These are phyloP conservation scores for Dynastes maya DNA, from an alignment of 2,888 invertebrate species.

Conservation along the genomic window DNA sequence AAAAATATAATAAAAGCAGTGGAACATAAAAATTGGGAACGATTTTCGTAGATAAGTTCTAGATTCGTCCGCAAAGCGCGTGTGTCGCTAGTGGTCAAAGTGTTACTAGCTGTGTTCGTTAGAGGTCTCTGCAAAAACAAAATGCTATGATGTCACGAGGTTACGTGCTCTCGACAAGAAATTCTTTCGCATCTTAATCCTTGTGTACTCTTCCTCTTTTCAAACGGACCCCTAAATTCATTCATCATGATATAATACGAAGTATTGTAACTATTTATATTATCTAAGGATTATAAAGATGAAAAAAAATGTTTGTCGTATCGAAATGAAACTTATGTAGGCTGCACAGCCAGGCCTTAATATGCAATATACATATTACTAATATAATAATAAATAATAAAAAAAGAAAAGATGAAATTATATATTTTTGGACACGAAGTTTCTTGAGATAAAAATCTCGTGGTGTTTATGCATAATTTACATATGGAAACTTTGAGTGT, in stretches of 20 bases:
- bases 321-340: conserved; percentile 46
- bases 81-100: conserved; percentile 68
- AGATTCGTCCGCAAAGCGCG: conserved; percentile 69
- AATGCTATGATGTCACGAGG: conserved; percentile 57
- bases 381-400: neutral
- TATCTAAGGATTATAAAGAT: conserved; percentile 31
- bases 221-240: conserved; percentile 2
- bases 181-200: neutral
- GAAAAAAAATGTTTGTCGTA: conserved; percentile 24
- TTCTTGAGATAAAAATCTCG: conserved; percentile 41
- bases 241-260: neutral
- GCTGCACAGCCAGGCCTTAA: conserved; percentile 62
- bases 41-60: conserved; percentile 68
- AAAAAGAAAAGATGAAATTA: conserved; percentile 46
- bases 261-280: conserved; percentile 28
- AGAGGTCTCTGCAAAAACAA: conserved; percentile 65
- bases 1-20: conserved; percentile 57
- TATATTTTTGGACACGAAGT: conserved; percentile 57
- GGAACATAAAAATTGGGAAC: conserved; percentile 65
- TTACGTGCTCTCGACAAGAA: conserved; percentile 54
- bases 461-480: conserved; percentile 37
- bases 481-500: conserved; percentile 43
- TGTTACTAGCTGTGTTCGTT: conserved; percentile 70
- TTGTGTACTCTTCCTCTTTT: neutral
- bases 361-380: conserved; percentile 61